phyloP scores from a whole-genome alignment of 2,797 vertebrate species.

The Myoxocephalus aenaeus region DNA sequence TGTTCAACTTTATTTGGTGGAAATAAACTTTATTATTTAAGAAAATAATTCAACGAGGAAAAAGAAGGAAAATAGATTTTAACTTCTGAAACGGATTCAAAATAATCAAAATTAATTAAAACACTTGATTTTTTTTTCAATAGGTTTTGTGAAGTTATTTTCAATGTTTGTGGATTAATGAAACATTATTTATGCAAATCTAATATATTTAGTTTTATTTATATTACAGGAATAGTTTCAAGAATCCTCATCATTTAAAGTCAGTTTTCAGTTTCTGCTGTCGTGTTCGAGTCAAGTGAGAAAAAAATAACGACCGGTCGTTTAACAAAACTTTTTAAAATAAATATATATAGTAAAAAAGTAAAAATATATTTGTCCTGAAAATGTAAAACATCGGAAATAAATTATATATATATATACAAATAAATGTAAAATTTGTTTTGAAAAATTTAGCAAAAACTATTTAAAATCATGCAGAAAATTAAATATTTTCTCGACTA shows the following conservation, averaged over 20 bases:
- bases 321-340: background rate
- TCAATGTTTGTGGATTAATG: background rate
- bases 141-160: background rate
- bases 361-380: too few relatives aligned
- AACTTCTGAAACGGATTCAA: background rate
- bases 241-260: background rate
- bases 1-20: background rate
- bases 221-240: conserved; percentile 10
- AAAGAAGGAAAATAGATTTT: background rate
- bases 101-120: background rate
- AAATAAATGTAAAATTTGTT: background rate
- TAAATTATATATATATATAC: background rate
- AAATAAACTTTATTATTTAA: background rate
- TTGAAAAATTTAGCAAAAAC: background rate
- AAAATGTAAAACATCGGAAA: background rate
- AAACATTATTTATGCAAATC: conserved; percentile 19
- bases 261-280: background rate
- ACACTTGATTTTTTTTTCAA: background rate
- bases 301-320: background rate
- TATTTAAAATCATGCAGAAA: background rate
- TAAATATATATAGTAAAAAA: too few relatives aligned
- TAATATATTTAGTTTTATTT: conserved; percentile 38
- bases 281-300: background rate
- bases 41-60: background rate
- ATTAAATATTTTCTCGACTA: background rate